phyloP scores from a whole-genome alignment of 2,888 invertebrate genomes.

The Schizaphis graminum region DNA sequence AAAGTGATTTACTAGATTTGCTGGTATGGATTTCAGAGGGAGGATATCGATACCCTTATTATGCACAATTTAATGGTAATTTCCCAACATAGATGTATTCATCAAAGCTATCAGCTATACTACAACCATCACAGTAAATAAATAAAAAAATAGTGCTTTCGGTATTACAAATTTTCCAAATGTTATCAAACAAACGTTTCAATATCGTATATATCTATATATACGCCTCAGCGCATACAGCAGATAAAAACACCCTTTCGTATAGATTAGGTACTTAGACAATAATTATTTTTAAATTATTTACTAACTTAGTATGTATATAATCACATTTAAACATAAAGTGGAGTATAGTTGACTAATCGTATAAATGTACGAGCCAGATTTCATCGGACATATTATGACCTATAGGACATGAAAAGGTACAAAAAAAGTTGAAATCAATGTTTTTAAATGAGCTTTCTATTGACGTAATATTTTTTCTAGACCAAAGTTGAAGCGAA shows the following conservation, averaged over 20 bases:
- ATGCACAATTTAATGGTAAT: neutral
- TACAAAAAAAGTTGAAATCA: neutral
- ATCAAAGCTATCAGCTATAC: no score
- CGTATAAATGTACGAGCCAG: neutral
- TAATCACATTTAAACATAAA: neutral
- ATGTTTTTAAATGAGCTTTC: neutral
- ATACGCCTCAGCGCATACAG: no score
- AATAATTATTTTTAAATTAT: neutral
- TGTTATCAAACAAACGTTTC: no score
- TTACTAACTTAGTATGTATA: neutral
- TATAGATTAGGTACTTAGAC: no score
- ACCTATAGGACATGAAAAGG: neutral
- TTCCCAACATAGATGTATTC: neutral
- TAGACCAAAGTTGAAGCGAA: neutral
- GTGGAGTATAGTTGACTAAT: neutral
- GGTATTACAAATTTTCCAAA: neutral
- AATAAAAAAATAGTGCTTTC: neutral
- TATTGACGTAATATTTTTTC: neutral
- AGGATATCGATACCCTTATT: neutral
- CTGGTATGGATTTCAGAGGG: neutral
- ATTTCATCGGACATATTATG: neutral
- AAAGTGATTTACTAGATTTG: neutral
- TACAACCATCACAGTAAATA: neutral
- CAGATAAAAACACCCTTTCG: no score
- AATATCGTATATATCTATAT: no score